Conservation (phyloP, 2,888 invertebrate genomes). For the Bugulina stolonifera region DNA sequence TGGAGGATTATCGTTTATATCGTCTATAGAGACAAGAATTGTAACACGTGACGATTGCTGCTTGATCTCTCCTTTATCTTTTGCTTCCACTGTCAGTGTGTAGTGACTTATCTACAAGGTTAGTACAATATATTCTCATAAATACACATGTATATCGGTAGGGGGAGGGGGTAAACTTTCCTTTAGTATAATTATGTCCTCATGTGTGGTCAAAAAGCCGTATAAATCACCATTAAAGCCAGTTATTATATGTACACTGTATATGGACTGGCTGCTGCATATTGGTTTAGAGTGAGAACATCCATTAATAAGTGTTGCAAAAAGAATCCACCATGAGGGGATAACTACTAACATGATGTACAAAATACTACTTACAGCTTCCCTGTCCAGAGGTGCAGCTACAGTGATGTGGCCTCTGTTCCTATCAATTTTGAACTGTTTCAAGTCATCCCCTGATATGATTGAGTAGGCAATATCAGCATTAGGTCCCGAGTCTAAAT, state of each 20-base stretch:
- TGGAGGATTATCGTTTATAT: slow-evolving; percentile 88
- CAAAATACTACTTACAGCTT: slow-evolving; percentile 68
- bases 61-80: slow-evolving; percentile 70
- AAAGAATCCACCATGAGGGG: too few relatives aligned
- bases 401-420: slow-evolving; percentile 61
- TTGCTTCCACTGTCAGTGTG: slow-evolving; percentile 72
- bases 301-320: too few relatives aligned
- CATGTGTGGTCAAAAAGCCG: too few relatives aligned
- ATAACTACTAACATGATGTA: too few relatives aligned
- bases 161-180: too few relatives aligned
- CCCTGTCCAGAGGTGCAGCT: slow-evolving; percentile 70
- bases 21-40: slow-evolving; percentile 74
- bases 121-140: not conserved
- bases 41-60: slow-evolving; percentile 65
- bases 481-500: slow-evolving; percentile 76
- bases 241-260: too few relatives aligned
- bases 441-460: slow-evolving; percentile 13
- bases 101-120: slow-evolving; percentile 56
- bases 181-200: too few relatives aligned
- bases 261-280: too few relatives aligned
- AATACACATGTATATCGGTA: too few relatives aligned
- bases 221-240: too few relatives aligned
- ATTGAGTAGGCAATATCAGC: slow-evolving; percentile 66
- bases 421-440: slow-evolving; percentile 14
- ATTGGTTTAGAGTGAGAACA: too few relatives aligned